A percentile compares a stretch with the other conserved stretches of the same genome.
Evolutionary conservation across 2,113 vertebrate genomes (phyloP).

Genomic region (Atractosteus spatula): DNA sequence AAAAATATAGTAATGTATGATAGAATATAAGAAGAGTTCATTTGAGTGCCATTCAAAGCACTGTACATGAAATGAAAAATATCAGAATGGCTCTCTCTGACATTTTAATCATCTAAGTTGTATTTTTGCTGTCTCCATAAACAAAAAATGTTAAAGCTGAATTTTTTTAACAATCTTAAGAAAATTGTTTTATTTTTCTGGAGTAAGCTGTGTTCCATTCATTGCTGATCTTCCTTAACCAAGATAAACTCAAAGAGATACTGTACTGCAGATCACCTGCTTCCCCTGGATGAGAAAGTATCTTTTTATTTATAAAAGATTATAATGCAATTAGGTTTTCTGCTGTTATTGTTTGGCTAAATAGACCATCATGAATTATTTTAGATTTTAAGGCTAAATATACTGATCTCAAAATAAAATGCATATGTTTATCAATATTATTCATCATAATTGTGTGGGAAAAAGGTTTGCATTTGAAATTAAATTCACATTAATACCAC

Average conservation of each 20-base stretch:
- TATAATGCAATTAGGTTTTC: too few species aligned
- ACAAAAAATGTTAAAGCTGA: neutral
- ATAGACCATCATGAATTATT: too few species aligned
- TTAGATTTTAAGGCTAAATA: neutral
- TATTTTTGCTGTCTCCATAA: neutral
- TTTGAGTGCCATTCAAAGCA: neutral
- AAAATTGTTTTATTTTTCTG: neutral
- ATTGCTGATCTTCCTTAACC: slow-evolving; percentile 72
- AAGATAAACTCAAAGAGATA: slow-evolving; percentile 61
- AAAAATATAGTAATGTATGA: too few species aligned
- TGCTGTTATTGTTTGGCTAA: too few species aligned
- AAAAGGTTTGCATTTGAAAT: neutral
- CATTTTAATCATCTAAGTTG: neutral
- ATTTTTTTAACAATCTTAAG: neutral
- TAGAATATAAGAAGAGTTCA: too few species aligned
- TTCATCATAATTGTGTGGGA: neutral
- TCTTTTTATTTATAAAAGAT: slow-evolving; percentile 67
- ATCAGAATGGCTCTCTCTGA: neutral
- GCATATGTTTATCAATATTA: neutral
- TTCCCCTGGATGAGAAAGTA: slow-evolving; percentile 75
- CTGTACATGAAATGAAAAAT: neutral
- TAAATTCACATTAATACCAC: neutral
- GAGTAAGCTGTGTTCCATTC: slow-evolving; percentile 19
- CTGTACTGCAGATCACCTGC: slow-evolving; percentile 62
- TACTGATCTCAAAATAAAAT: neutral